Conservation (phyloP, 2,888 invertebrate species). For the Drosophila buzzatii region DNA sequence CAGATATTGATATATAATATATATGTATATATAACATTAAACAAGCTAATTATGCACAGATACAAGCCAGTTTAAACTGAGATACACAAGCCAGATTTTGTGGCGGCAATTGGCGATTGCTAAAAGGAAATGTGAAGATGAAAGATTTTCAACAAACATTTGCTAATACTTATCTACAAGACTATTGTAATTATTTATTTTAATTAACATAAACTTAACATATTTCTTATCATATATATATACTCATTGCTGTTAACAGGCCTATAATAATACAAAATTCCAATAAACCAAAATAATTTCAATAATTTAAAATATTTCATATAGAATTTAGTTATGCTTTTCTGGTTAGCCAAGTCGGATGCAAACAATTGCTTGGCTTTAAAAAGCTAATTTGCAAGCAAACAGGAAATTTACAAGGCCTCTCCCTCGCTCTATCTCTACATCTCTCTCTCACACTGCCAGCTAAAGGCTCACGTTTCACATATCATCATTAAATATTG, state of each 20-base stretch:
- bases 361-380: neutral
- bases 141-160: too few relatives aligned
- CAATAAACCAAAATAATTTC: neutral
- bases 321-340: neutral
- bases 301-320: neutral
- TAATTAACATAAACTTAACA: neutral
- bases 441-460: conserved; percentile 1
- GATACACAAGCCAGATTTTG: neutral
- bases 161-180: neutral
- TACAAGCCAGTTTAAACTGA: neutral
- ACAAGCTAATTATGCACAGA: conserved; percentile 33
- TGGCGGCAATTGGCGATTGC: neutral
- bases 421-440: neutral
- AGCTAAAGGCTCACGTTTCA: conserved; percentile 19
- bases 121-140: neutral
- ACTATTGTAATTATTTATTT: neutral
- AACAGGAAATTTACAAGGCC: neutral
- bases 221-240: neutral
- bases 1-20: conserved; percentile 35
- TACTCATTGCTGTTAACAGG: neutral
- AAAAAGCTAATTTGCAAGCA: conserved; percentile 8
- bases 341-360: too few relatives aligned
- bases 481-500: conserved; percentile 73
- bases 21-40: conserved; percentile 18
- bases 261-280: neutral